Conservation (phyloP, 92 coral and sea anemone species). For the Zoanthus sansibaricus region DNA sequence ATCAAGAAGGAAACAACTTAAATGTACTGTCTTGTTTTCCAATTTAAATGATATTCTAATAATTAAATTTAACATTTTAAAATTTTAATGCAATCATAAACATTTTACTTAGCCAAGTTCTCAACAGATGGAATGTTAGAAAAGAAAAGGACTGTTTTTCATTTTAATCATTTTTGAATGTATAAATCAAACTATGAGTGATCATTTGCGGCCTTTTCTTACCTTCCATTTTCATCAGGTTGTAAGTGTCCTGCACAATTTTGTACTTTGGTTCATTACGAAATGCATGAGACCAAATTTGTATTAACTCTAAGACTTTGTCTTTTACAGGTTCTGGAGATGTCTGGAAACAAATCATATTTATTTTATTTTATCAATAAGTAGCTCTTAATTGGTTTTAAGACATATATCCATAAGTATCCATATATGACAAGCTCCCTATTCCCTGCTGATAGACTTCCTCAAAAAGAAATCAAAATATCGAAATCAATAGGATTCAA, state of each 20-base stretch:
- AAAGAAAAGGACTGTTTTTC: too few relatives aligned
- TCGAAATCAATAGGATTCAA: too few relatives aligned
- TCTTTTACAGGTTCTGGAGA: slow-evolving; percentile 91
- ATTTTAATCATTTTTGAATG: too few relatives aligned
- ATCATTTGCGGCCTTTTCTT: not conserved
- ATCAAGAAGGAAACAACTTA: too few relatives aligned
- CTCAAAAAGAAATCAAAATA: not conserved
- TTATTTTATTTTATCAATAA: not conserved
- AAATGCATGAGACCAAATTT: slow-evolving; percentile 94
- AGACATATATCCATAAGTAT: not conserved
- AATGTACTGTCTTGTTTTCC: too few relatives aligned
- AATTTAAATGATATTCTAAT: too few relatives aligned
- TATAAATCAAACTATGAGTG: not conserved
- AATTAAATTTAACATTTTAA: too few relatives aligned
- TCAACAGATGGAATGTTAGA: too few relatives aligned
- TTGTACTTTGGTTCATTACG: slow-evolving; percentile 95
- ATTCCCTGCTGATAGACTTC: not conserved
- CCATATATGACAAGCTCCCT: not conserved
- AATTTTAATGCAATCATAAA: too few relatives aligned
- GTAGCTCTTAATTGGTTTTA: not conserved
- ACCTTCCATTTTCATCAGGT: slow-evolving; percentile 99
- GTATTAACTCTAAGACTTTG: slow-evolving; percentile 79
- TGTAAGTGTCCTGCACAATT: slow-evolving; percentile 92
- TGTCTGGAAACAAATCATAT: slow-evolving; percentile 47
- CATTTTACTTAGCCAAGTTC: too few relatives aligned